A percentile compares a stretch with the other conserved stretches of the same genome.
Conservation (phyloP, 2,888 invertebrate species). For the Lasioglossum oenotherae region DNA sequence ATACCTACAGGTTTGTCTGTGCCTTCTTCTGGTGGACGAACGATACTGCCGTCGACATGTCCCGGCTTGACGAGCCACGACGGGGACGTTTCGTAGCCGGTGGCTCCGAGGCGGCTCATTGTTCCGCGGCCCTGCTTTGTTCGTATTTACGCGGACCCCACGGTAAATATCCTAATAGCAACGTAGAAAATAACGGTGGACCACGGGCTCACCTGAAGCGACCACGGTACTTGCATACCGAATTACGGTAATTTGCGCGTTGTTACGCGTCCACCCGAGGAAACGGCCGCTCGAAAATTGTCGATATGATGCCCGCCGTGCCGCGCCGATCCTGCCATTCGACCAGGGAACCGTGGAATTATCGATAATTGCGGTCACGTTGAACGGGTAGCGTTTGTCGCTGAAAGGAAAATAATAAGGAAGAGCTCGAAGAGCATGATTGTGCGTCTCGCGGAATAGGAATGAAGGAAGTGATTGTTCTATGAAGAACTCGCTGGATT, state of each 20-base stretch:
- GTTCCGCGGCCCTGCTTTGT: constrained; percentile 51
- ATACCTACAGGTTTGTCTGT: not conserved
- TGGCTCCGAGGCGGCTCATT: constrained; percentile 56
- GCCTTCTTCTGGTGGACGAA: not conserved
- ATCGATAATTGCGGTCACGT: constrained; percentile 9
- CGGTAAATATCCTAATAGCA: constrained; percentile 49
- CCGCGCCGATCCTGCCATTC: constrained; percentile 8
- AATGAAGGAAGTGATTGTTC: constrained; percentile 23
- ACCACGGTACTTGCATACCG: constrained; percentile 25
- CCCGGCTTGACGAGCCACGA: constrained; percentile 61
- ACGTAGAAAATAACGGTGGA: constrained; percentile 31
- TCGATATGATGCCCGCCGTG: constrained; percentile 13
- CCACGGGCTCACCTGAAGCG: constrained; percentile 18
- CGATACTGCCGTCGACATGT: constrained; percentile 64
- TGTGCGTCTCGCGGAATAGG: not conserved
- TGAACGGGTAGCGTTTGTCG: constrained; percentile 13
- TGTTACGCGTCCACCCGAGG: constrained; percentile 23
- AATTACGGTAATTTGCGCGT: constrained; percentile 39
- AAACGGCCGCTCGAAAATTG: constrained; percentile 22
- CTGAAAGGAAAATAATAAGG: constrained; percentile 10
- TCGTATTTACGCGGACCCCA: constrained; percentile 53
- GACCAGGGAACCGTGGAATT: constrained; percentile 3
- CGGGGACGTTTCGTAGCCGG: constrained; percentile 55
- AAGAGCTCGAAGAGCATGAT: not conserved
- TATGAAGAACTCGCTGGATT: not conserved